Conservation (phyloP, 2,113 vertebrate species). For the Phyllostomus discolor region DNA sequence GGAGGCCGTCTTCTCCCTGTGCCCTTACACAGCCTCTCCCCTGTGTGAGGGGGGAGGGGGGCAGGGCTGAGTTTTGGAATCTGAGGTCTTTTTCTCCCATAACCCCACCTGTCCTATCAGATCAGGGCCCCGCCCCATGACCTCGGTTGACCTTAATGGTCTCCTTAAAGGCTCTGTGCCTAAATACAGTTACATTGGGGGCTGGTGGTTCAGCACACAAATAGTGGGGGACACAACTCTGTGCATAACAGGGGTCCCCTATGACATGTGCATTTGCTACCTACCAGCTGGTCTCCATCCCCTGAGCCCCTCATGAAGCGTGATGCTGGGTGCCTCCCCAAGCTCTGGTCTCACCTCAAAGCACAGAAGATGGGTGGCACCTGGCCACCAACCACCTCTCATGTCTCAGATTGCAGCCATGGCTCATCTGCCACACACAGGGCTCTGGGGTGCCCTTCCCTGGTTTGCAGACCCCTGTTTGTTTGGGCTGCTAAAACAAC, state of each 20-base stretch:
- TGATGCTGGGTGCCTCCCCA: too few relatives aligned
- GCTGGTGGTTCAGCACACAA: too few relatives aligned
- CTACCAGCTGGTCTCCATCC: not conserved
- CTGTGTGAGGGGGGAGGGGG: not conserved
- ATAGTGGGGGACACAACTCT: not conserved
- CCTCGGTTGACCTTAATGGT: not conserved
- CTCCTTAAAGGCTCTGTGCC: not conserved
- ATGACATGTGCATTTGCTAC: not conserved
- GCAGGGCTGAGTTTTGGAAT: not conserved
- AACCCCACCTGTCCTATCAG: not conserved
- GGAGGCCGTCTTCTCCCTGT: too few relatives aligned
- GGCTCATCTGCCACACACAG: too few relatives aligned
- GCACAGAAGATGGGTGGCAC: not conserved
- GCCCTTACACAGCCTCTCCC: not conserved
- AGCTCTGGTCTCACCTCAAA: too few relatives aligned
- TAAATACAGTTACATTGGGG: too few relatives aligned
- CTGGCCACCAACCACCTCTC: not conserved
- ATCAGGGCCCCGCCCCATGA: not conserved
- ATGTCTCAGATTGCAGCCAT: not conserved
- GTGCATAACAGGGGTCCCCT: not conserved
- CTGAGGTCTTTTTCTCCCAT: not conserved
- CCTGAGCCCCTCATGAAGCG: not conserved
- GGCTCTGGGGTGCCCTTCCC: too few relatives aligned
- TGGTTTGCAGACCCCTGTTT: too few relatives aligned
- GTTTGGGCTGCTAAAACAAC: too few relatives aligned